phyloP scores from a whole-genome alignment of 2,797 vertebrate genomes.

The Tachyglossus aculeatus region DNA sequence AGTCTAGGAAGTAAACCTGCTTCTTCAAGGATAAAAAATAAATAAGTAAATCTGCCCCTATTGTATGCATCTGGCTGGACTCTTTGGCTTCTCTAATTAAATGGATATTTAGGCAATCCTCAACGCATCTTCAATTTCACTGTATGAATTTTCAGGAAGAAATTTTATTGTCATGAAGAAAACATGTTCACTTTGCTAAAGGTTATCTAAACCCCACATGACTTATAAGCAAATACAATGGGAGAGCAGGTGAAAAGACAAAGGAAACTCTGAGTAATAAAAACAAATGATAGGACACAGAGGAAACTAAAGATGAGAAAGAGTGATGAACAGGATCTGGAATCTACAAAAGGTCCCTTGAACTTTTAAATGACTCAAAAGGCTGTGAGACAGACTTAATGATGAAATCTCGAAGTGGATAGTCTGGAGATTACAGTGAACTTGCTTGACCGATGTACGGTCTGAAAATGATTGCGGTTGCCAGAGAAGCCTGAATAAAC shows the following conservation, averaged over 20 bases:
- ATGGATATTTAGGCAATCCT: no score
- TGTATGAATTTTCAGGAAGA: no score
- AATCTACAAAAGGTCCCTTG: background rate
- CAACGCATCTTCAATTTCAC: no score
- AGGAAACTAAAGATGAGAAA: background rate
- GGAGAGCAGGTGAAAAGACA: background rate
- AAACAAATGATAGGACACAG: background rate
- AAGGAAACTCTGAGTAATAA: background rate
- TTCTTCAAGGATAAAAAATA: no score
- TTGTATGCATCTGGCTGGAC: no score
- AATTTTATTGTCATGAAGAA: no score
- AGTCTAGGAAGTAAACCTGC: no score
- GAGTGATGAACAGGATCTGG: background rate
- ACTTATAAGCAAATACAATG: no score
- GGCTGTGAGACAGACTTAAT: background rate
- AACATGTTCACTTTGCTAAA: no score
- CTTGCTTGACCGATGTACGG: constrained; percentile 6
- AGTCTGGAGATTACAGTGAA: constrained; percentile 23
- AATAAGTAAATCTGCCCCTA: no score
- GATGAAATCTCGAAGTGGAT: constrained; percentile 12
- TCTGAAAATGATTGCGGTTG: constrained; percentile 13
- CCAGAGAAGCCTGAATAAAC: constrained; percentile 43
- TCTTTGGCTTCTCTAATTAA: no score
- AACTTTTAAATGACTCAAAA: constrained; percentile 22
- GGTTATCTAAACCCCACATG: no score